A percentile compares a stretch with the other conserved stretches of the same genome.
Evolutionary conservation across 2,113 vertebrate species (phyloP).

Genomic region (Gopherus flavomarginatus): DNA sequence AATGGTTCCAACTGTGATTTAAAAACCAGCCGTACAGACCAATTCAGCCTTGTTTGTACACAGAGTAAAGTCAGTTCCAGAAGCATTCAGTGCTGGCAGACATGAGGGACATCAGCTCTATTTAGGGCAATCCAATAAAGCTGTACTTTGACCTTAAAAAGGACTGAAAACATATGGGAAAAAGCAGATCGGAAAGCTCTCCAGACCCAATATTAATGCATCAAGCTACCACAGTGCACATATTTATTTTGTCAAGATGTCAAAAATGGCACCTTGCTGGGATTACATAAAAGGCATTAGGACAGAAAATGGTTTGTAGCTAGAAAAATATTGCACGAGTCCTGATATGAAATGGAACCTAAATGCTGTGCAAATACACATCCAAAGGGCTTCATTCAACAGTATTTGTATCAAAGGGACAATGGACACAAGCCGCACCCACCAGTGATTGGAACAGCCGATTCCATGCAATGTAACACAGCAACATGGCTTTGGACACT

Average conservation of each 20-base stretch:
- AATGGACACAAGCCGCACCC: background rate
- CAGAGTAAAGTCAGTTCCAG: background rate
- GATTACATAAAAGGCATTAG: background rate
- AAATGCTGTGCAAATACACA: background rate
- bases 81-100: background rate
- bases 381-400: fast-evolving
- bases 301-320: background rate
- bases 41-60: background rate
- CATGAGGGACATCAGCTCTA: background rate
- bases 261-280: conserved; percentile 30
- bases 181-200: background rate
- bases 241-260: conserved; percentile 39
- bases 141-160: conserved; percentile 21
- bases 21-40: background rate
- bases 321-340: background rate
- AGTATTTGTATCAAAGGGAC: background rate
- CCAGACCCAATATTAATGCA: conserved; percentile 21
- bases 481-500: background rate
- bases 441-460: background rate
- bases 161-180: background rate
- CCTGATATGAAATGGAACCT: background rate
- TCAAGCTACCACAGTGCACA: background rate
- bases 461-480: fast-evolving
- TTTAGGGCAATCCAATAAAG: background rate
- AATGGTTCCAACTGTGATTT: background rate